A percentile compares a stretch with the other conserved stretches of the same genome.
phyloP scores from a whole-genome alignment of 2,113 vertebrate genomes.

The Gallinago paraguaiae region DNA sequence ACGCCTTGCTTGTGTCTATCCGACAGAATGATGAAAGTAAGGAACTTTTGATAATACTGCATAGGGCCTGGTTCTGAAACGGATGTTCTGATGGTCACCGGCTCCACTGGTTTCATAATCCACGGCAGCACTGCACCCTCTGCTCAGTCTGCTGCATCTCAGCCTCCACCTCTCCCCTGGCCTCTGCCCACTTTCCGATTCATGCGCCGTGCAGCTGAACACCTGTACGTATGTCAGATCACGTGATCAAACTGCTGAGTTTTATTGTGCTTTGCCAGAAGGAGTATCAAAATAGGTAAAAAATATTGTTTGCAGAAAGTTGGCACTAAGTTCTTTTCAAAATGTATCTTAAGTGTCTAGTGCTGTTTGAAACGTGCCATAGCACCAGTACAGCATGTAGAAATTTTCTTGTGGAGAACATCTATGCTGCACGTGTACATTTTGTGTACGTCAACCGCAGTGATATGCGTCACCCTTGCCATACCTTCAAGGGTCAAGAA shows the following conservation, averaged over 20 bases:
- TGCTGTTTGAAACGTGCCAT: not conserved
- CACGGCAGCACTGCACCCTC: not conserved
- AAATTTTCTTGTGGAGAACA: not conserved
- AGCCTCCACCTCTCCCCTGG: not conserved
- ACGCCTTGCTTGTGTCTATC: not conserved
- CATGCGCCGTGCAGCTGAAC: not conserved
- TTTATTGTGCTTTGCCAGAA: not conserved
- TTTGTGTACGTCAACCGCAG: not conserved
- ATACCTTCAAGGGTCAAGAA: not conserved
- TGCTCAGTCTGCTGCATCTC: not conserved
- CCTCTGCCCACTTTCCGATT: not conserved
- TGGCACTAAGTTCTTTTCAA: not conserved
- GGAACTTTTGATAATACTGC: not conserved
- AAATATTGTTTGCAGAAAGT: not conserved
- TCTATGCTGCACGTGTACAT: not conserved
- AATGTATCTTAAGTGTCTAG: not conserved
- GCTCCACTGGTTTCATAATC: not conserved
- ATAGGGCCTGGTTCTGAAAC: not conserved
- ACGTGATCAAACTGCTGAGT: not conserved
- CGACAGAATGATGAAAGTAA: not conserved
- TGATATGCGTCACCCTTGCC: not conserved
- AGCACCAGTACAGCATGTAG: not conserved
- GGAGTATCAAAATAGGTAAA: not conserved
- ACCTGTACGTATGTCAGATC: not conserved
- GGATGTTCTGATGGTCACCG: not conserved